phyloP scores from a whole-genome alignment of 2,888 invertebrate genomes.

The Amphipyra tragopoginis region DNA sequence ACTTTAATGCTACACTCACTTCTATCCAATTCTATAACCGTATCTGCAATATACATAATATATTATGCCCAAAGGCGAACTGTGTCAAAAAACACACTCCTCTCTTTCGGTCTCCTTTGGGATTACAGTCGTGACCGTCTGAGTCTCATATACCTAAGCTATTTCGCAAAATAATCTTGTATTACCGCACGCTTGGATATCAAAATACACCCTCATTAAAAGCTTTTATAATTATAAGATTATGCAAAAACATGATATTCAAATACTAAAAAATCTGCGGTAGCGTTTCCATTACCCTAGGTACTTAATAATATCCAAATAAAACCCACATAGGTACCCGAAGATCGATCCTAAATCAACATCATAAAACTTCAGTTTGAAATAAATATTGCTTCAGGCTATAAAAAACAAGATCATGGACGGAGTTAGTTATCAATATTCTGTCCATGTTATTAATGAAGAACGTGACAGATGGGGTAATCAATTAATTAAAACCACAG shows the following conservation, averaged over 20 bases:
- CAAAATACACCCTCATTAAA: too few species aligned
- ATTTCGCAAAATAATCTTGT: too few species aligned
- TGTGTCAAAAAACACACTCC: too few species aligned
- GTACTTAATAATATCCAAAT: background rate
- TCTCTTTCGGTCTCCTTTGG: too few species aligned
- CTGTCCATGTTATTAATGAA: conserved; percentile 38
- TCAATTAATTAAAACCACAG: conserved; percentile 18
- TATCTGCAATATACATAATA: too few species aligned
- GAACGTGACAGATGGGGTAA: conserved; percentile 28
- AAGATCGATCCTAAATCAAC: conserved; percentile 48
- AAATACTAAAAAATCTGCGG: background rate
- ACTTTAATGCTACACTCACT: too few species aligned
- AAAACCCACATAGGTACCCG: background rate
- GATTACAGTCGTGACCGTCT: too few species aligned
- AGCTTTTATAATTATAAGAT: background rate
- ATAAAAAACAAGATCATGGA: conserved; percentile 7
- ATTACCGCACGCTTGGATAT: too few species aligned
- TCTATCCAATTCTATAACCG: too few species aligned
- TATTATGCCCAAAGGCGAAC: too few species aligned
- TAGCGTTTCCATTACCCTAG: background rate
- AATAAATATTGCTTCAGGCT: conserved; percentile 37
- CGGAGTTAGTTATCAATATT: conserved; percentile 32
- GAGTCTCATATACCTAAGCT: too few species aligned
- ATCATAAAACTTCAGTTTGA: conserved; percentile 30
- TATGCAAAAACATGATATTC: background rate